These are phyloP conservation scores for Bombus cullumanus DNA, from an alignment of 1,140 invertebrate species.

Conservation along the genomic window DNA sequence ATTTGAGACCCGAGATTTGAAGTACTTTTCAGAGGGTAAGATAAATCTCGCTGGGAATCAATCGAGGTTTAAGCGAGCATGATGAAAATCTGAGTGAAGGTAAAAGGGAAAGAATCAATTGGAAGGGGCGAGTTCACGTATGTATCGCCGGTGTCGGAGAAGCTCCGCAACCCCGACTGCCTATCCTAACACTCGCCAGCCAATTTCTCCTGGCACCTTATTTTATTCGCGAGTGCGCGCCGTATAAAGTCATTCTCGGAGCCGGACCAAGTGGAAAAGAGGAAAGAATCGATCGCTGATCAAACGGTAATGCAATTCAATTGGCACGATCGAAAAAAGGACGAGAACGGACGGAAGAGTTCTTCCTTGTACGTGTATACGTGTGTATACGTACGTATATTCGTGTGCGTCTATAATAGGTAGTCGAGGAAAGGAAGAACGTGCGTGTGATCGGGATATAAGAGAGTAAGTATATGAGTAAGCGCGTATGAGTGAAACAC, in stretches of 20 bases:
- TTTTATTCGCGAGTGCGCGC: constrained; percentile 53
- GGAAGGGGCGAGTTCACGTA: not conserved
- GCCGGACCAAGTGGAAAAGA: constrained; percentile 56
- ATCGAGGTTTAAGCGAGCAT: not conserved
- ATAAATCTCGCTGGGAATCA: constrained; percentile 6
- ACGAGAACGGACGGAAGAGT: constrained; percentile 15
- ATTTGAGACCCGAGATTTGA: no score
- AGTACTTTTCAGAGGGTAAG: no score
- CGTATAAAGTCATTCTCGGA: constrained; percentile 62
- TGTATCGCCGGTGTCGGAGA: constrained; percentile 3
- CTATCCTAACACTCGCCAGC: constrained; percentile 42
- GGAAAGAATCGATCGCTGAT: constrained; percentile 68
- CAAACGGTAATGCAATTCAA: constrained; percentile 73
- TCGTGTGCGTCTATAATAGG: not conserved
- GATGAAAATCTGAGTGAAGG: not conserved
- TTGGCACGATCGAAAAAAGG: constrained; percentile 55
- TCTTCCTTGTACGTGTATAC: not conserved
- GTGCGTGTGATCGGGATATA: constrained; percentile 21
- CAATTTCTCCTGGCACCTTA: constrained; percentile 60
- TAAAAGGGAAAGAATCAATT: constrained; percentile 15
- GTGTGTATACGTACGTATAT: not conserved
- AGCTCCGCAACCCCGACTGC: constrained; percentile 20
- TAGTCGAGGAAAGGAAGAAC: not conserved
- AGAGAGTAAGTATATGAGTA: constrained; percentile 3
- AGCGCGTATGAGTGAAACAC: constrained; percentile 29